Conservation (phyloP, 1,140 invertebrate genomes). For the Nebria ingens region DNA sequence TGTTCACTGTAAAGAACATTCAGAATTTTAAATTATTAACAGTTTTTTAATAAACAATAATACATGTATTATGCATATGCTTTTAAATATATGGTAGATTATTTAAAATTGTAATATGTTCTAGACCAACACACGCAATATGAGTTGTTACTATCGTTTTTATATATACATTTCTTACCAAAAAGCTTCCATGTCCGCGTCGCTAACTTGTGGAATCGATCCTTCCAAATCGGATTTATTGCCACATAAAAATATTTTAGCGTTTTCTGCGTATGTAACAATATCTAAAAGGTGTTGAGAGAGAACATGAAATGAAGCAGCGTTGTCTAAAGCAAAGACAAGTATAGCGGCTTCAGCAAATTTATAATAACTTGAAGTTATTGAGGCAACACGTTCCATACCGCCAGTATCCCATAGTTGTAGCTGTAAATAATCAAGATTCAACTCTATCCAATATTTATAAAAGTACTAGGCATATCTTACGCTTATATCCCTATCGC, state of each 20-base stretch:
- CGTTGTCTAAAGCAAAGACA: slow-evolving; percentile 82
- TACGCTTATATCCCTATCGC: slow-evolving; percentile 69
- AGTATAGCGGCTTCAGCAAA: slow-evolving; percentile 85
- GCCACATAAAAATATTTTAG: slow-evolving; percentile 86
- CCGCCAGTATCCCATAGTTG: slow-evolving; percentile 91
- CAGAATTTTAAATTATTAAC: slow-evolving; percentile 3
- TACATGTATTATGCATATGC: slow-evolving; percentile 3
- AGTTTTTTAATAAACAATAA: slow-evolving; percentile 10
- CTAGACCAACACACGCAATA: too few relatives aligned
- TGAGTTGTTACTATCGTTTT: too few relatives aligned
- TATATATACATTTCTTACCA: slow-evolving; percentile 47
- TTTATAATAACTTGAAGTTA: slow-evolving; percentile 89
- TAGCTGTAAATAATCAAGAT: slow-evolving; percentile 47
- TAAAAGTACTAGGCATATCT: slow-evolving; percentile 18
- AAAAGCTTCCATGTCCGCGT: slow-evolving; percentile 83
- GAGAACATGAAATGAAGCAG: slow-evolving; percentile 81
- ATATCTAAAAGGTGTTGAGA: slow-evolving; percentile 85
- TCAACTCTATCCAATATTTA: slow-evolving; percentile 10
- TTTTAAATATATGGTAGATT: too few relatives aligned
- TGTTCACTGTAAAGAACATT: slow-evolving; percentile 68
- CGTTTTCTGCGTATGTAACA: slow-evolving; percentile 85
- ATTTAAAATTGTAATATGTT: too few relatives aligned
- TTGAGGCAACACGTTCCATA: slow-evolving; percentile 87
- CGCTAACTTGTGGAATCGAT: slow-evolving; percentile 62
- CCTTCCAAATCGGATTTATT: slow-evolving; percentile 77